Percentiles rank a stretch among this genome's conserved stretches.
These are phyloP conservation scores for Cyanoderma ruficeps DNA, from an alignment of 2,113 vertebrate species.

Conservation along the genomic window DNA sequence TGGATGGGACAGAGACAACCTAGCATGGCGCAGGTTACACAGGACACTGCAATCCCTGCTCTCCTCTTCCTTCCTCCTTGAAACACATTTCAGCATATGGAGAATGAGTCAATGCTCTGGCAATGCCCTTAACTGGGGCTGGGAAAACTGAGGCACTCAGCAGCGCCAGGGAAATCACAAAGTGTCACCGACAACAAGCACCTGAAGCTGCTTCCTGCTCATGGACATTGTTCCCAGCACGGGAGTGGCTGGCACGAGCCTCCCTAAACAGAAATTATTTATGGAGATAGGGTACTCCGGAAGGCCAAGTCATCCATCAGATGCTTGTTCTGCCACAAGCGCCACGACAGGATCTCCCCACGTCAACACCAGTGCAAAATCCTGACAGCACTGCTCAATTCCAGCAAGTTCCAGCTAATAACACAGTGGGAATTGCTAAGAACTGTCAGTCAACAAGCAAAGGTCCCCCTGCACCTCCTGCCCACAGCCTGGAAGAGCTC, in stretches of 20 bases:
- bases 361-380: neutral
- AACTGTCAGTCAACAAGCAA: neutral
- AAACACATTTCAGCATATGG: neutral
- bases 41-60: neutral
- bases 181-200: neutral
- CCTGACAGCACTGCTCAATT: neutral
- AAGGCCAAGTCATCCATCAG: conserved; percentile 2
- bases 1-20: neutral
- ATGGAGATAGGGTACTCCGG: neutral
- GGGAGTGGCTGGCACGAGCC: neutral
- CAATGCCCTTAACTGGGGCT: neutral
- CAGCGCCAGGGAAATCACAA: neutral
- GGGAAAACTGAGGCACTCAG: neutral
- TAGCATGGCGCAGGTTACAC: neutral
- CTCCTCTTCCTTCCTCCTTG: neutral
- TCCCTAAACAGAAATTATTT: neutral
- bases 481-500: neutral
- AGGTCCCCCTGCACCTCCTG: neutral
- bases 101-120: neutral
- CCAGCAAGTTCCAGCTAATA: neutral
- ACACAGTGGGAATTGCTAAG: rapidly evolving
- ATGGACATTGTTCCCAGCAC: neutral
- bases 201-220: neutral
- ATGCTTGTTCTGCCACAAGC: neutral
- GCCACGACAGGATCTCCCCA: neutral